Conservation (phyloP, 2,113 vertebrate genomes). For the Lamprotornis superbus region DNA sequence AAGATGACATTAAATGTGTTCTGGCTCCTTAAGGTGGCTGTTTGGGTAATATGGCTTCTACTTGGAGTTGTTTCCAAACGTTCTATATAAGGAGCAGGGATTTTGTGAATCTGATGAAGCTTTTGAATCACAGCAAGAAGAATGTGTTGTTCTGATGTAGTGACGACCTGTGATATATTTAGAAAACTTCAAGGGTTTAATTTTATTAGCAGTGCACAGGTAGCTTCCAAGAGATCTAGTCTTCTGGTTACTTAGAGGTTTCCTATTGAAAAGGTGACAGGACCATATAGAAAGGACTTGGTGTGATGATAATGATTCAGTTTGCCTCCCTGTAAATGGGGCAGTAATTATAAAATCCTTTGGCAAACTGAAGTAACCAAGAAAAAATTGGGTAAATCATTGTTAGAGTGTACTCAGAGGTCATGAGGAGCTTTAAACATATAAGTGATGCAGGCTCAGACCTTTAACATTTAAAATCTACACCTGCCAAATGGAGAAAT, state of each 20-base stretch:
- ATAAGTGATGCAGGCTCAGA: not conserved
- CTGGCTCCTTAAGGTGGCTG: not conserved
- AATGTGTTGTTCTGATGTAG: not conserved
- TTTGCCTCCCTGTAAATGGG: not conserved
- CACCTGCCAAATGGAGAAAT: not conserved
- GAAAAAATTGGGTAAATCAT: not conserved
- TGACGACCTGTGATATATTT: not conserved
- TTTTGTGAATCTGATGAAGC: not conserved
- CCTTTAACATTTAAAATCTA: constrained; percentile 23
- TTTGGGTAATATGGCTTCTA: not conserved
- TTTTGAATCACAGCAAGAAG: not conserved
- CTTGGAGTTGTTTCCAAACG: not conserved
- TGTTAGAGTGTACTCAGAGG: not conserved
- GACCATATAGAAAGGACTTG: not conserved
- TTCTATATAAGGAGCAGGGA: not conserved
- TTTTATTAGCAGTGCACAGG: not conserved
- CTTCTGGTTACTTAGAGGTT: not conserved
- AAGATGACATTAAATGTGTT: not conserved
- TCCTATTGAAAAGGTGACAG: not conserved
- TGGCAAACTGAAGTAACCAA: not conserved
- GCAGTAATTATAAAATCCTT: not conserved
- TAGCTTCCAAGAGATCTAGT: not conserved
- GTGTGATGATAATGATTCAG: not conserved
- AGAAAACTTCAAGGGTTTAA: not conserved
- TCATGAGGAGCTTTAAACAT: not conserved